Base-by-base conservation (phyloP, 1,140 invertebrate species). In the Sarcophaga bullata region DNA sequence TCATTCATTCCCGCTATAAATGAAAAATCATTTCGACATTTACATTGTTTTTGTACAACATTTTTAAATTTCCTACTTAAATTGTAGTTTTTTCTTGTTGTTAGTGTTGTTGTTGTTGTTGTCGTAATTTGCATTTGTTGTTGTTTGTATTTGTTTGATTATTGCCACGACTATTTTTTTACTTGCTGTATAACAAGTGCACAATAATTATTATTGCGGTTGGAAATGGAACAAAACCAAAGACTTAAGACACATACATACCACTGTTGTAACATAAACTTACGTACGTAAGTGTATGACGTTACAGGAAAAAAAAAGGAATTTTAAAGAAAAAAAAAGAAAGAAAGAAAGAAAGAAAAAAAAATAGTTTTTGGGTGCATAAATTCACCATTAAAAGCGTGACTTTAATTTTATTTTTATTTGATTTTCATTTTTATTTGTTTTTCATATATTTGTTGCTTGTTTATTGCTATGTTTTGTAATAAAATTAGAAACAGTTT, bases 381-480 rank as follows among this genome's bases (percentile, higher is more conserved):
- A 37, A 19, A 68, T 68, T 19, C 17, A 68, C 62, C 62, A 68
- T 68, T 19, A 68, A 68, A 58, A 68, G 62, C 62, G 62, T 68
- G 62, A 68, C 62, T 68, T 68, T 68, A 68, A 68, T 68, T 68
- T 68, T 68, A 68, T 68, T 68, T 68, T 68, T 68, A 68, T 68
- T 68, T 68, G 62, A 68, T 68, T 68, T 68, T 68, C 62, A 19
- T 19, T 68, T 68, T 68, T 68, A 68, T 68, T 68, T 68, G 17
- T 68, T 68, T 68, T 19, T 17, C 19, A 6, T 68, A 17, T 68
- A 19, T 68, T 68, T 68, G 17, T 68, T 19, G 7, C 10, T 9
- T 68, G 15, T 17, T 68, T n/a, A 19, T 68, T 52, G 13, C 50
- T 52, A 1, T 52, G 1, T 52, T 68, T 68, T 68, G 62, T 9